Conservation (phyloP, 2,797 vertebrate genomes). For the Rhynchotus rufescens region DNA sequence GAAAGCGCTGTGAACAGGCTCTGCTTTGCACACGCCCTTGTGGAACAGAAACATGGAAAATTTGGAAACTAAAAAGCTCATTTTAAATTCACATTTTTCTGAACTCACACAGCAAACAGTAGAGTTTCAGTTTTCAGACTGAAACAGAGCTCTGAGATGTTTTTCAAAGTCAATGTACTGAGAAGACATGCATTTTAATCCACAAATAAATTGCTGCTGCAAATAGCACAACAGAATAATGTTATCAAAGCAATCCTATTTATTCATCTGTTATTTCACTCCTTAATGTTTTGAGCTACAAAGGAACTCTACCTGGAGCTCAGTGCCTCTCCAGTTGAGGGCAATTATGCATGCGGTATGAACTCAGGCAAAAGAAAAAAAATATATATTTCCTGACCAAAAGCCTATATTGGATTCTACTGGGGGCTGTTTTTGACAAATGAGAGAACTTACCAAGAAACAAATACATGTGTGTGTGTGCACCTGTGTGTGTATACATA, state of each 20-base stretch:
- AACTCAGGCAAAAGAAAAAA: conserved; percentile 23
- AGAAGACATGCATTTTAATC: background rate
- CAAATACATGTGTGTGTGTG: background rate
- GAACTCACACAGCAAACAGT: background rate
- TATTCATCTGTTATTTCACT: background rate
- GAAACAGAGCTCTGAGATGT: background rate
- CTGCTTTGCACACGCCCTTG: conserved; percentile 3
- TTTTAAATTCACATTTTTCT: background rate
- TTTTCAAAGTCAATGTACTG: background rate
- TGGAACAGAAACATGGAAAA: background rate
- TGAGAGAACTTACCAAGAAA: conserved; percentile 1
- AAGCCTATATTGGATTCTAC: background rate
- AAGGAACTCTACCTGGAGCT: background rate
- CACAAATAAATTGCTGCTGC: background rate
- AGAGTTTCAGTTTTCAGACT: background rate
- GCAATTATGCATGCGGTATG: background rate
- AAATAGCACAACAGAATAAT: background rate
- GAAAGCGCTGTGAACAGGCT: background rate
- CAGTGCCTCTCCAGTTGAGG: background rate
- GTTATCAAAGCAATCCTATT: background rate
- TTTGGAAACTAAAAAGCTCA: background rate
- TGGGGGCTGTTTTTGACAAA: background rate
- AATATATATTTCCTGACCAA: background rate
- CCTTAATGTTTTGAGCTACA: background rate
- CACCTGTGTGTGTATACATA: background rate